phyloP scores from a whole-genome alignment of 2,888 invertebrate genomes.

The Syrphus vitripennis region DNA sequence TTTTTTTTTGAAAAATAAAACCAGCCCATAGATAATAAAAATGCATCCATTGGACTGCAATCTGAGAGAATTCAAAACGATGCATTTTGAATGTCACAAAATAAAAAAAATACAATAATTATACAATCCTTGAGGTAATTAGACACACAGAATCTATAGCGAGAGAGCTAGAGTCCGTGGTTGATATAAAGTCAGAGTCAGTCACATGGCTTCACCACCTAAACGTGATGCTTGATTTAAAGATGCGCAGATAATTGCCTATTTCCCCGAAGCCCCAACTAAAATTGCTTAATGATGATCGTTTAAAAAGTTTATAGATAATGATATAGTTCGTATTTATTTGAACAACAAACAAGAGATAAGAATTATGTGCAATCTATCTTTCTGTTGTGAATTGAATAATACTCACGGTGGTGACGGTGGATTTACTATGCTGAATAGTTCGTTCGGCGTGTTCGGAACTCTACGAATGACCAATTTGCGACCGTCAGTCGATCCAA shows the following conservation, averaged over 20 bases:
- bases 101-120: conserved; percentile 1
- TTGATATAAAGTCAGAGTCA: background rate
- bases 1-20: conserved; percentile 25
- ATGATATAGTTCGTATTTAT: background rate
- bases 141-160: conserved; percentile 10
- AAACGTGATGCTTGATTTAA: conserved; percentile 39
- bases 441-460: conserved; percentile 92
- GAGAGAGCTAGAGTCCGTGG: background rate
- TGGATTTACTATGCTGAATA: conserved; percentile 92
- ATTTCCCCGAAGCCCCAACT: conserved; percentile 36
- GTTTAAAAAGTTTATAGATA: conserved; percentile 14
- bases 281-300: conserved; percentile 49
- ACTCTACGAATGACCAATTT: conserved; percentile 92
- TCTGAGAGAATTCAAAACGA: conserved; percentile 7
- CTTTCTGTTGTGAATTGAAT: background rate
- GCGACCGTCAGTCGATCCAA: conserved; percentile 94
- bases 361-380: conserved; percentile 11
- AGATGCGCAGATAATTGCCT: conserved; percentile 50
- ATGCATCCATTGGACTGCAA: conserved; percentile 22
- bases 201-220: conserved; percentile 24
- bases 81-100: conserved; percentile 6
- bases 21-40: background rate
- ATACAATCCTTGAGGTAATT: conserved; percentile 55
- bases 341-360: background rate
- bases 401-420: conserved; percentile 86